Percentiles rank a stretch among this genome's conserved stretches.
Evolutionary conservation across 2,888 invertebrate species (phyloP).

Genomic region (Limnephilus marmoratus): DNA sequence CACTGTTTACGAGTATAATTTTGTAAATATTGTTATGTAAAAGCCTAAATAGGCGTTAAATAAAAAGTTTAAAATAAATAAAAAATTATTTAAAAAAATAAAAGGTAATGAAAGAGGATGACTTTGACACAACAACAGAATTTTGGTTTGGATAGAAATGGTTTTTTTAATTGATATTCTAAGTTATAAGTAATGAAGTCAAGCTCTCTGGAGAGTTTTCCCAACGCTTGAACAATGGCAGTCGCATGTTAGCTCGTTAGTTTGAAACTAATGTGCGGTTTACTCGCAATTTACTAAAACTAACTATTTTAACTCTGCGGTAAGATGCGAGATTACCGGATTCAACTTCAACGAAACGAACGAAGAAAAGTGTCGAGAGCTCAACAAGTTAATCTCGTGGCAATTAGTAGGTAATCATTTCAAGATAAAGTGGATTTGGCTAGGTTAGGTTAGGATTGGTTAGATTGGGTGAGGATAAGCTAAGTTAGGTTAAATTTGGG

Average conservation of each 20-base stretch:
- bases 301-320: conserved; percentile 52
- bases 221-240: neutral
- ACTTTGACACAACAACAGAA: neutral
- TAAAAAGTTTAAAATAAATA: too few relatives aligned
- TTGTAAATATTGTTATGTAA: too few relatives aligned
- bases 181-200: neutral
- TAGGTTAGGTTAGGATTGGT: neutral
- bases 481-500: neutral
- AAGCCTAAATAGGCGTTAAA: too few relatives aligned
- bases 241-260: neutral
- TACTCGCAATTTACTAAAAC: conserved; percentile 54
- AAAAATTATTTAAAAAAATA: too few relatives aligned
- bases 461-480: neutral
- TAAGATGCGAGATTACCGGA: conserved; percentile 16
- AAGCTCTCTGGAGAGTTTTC: neutral
- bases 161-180: neutral
- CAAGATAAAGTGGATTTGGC: neutral
- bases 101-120: too few relatives aligned
- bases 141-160: neutral
- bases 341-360: neutral
- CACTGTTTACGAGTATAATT: too few relatives aligned
- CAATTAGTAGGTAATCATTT: neutral
- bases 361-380: neutral
- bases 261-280: conserved; percentile 55
- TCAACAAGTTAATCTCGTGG: neutral